A percentile compares a stretch with the other conserved stretches of the same genome.
phyloP scores from a whole-genome alignment of 2,888 invertebrate species.

The Bhutanitis thaidina region DNA sequence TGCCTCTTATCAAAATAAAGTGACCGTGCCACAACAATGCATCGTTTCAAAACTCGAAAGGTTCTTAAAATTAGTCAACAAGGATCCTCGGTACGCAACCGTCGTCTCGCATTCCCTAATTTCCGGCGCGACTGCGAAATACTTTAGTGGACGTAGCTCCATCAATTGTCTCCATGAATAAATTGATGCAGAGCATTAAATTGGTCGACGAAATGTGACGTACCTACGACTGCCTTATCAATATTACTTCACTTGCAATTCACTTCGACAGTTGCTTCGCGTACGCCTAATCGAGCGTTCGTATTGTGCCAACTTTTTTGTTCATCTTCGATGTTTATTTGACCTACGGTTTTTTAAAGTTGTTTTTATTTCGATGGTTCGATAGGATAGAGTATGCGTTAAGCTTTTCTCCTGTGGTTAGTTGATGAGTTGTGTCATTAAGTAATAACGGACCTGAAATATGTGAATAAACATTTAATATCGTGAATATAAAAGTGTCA shows the following conservation, averaged over 20 bases:
- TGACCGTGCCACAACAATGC: slow-evolving; percentile 24
- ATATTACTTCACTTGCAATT: slow-evolving; percentile 57
- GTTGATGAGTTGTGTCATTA: slow-evolving; percentile 20
- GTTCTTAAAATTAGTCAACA: slow-evolving; percentile 9
- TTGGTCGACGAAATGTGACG: slow-evolving; percentile 63
- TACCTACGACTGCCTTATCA: slow-evolving; percentile 53
- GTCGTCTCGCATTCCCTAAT: slow-evolving; percentile 15
- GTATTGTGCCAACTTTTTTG: slow-evolving; percentile 34
- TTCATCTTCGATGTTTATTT: slow-evolving; percentile 22
- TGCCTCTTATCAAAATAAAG: slow-evolving; percentile 27
- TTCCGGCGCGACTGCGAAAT: slow-evolving; percentile 11
- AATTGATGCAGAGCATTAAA: slow-evolving; percentile 76
- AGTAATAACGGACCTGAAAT: slow-evolving; percentile 33
- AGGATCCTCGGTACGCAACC: slow-evolving; percentile 3
- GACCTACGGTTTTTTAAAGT: neutral
- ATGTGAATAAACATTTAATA: slow-evolving; percentile 32
- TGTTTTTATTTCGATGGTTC: too few relatives aligned
- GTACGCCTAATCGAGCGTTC: slow-evolving; percentile 48
- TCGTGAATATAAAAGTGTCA: slow-evolving; percentile 25
- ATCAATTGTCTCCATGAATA: slow-evolving; percentile 64
- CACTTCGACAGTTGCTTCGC: slow-evolving; percentile 56
- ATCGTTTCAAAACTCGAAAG: slow-evolving; percentile 20
- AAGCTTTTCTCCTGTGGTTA: neutral
- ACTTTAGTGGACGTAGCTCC: slow-evolving; percentile 29
- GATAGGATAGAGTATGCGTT: too few relatives aligned